These are phyloP conservation scores for Zaprionus nigranus DNA, from an alignment of 1,140 invertebrate species.

Conservation along the genomic window DNA sequence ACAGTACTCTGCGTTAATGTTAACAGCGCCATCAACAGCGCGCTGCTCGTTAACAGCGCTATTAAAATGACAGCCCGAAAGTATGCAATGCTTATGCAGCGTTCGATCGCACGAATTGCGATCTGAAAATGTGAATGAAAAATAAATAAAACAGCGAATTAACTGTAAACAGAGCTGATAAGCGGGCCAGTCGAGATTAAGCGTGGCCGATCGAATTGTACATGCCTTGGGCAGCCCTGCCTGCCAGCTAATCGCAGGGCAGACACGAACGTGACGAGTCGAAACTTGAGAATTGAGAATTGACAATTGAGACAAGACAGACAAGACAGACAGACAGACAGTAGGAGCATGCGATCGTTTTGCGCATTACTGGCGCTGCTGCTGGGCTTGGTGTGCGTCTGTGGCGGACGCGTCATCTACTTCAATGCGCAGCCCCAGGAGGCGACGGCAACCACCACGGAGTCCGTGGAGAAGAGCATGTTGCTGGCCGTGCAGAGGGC, in stretches of 20 bases:
- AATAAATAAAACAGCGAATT: not conserved
- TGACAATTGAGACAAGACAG: not conserved
- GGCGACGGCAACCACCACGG: not conserved
- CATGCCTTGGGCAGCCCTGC: not conserved
- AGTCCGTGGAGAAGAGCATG: constrained; percentile 56
- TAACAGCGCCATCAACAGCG: not conserved
- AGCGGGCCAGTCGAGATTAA: constrained; percentile 20
- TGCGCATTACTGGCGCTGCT: not conserved
- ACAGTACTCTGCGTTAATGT: no score
- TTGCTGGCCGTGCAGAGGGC: constrained; percentile 43
- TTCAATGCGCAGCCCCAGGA: constrained; percentile 42
- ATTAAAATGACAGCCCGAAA: not conserved
- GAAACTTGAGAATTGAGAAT: not conserved
- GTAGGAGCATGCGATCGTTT: constrained; percentile 5
- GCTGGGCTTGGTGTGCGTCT: constrained; percentile 7
- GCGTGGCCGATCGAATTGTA: constrained; percentile 13
- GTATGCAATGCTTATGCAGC: not conserved
- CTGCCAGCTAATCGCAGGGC: constrained; percentile 18
- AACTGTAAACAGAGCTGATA: constrained; percentile 29
- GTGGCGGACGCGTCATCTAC: constrained; percentile 59
- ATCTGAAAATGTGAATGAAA: not conserved
- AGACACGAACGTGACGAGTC: not conserved
- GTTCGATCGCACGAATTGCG: not conserved
- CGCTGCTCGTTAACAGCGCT: not conserved
- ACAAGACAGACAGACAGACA: not conserved